Base-by-base conservation (phyloP, 2,797 vertebrate genomes). In the Jordanella pulchra region DNA sequence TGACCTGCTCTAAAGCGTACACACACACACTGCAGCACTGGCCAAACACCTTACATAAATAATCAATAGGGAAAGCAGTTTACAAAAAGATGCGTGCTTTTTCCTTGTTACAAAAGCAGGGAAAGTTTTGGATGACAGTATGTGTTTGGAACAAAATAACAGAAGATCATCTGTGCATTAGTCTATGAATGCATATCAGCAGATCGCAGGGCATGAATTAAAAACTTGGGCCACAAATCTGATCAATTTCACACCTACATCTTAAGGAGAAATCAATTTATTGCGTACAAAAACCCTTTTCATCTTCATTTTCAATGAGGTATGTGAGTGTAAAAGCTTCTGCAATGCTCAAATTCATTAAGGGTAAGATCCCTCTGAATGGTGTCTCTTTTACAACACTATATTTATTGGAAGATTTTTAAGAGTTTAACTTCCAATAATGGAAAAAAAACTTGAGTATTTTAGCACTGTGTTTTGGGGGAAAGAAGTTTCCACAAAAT, bases 11-110 rank as follows among this genome's bases (percentile, higher is more conserved):
- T n/a, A n/a, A n/a, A n/a, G n/a, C n/a, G n/a, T n/a, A n/a, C n/a
- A n/a, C n/a, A n/a, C n/a, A n/a, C n/a, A n/a, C n/a, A n/a, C n/a
- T n/a, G n/a, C n/a, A 73, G 70, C 75, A 58, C 65, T 50, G 72
- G 72, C 69, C 83, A 82, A 78, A 86, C 70, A 78, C 50, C 72
- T 80, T 80, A 72, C 76, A 90, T 90, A 86, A 89, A 91, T 89
- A 87, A 87, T 80, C 79, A 89, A 84, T 83, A 54, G 63, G 61
- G 32, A 53, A 60, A 25, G 73, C 69, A 77, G 78, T 71, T 56
- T 10, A 63, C 35, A 63, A 60, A 73, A 74, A 51, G 39, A 67
- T 73, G 61, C 67, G 39, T 42, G 39, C 66, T 48, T 10, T 58
- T 69, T 35, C 28, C 21, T 42, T 39, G 54, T 42, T 30, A 42